A percentile compares a stretch with the other conserved stretches of the same genome.
These are phyloP conservation scores for Prionailurus bengalensis DNA, from an alignment of 2,113 vertebrate species.

Conservation along the genomic window DNA sequence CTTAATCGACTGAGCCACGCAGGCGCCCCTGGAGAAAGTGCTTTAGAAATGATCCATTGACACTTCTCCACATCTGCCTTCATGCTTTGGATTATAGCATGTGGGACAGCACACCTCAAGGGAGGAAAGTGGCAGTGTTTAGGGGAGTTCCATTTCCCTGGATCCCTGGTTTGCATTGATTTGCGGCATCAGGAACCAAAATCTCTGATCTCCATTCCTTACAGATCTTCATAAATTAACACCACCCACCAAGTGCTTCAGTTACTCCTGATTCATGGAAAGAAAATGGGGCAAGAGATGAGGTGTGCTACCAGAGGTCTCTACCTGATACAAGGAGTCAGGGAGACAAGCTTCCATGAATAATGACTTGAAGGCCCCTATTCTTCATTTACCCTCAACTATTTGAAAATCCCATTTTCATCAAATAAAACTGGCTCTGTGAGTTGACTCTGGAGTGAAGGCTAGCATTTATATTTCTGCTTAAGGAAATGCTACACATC, in stretches of 20 bases:
- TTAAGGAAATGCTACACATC: neutral
- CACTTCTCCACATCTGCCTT: neutral
- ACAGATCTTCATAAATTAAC: neutral
- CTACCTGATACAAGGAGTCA: neutral
- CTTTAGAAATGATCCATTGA: neutral
- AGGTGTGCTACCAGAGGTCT: neutral
- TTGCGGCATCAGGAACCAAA: slow-evolving; percentile 18
- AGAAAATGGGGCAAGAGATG: neutral
- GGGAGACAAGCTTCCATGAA: neutral
- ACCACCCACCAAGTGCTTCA: neutral
- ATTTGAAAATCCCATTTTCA: neutral
- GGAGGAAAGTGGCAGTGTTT: neutral
- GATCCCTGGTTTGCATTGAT: neutral
- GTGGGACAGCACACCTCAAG: no score
- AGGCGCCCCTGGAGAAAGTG: neutral
- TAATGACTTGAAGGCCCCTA: neutral
- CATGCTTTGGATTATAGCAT: neutral
- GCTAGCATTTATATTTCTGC: neutral
- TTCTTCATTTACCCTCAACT: neutral
- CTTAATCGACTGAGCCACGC: no score
- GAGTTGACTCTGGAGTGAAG: neutral
- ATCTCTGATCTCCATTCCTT: neutral
- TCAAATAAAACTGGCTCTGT: neutral
- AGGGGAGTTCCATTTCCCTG: neutral
- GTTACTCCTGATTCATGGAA: neutral